Evolutionary conservation across 2,113 vertebrate species (phyloP), one percentile per base, ranked within the genome.

Genomic region (Synchiropus splendidus): DNA sequence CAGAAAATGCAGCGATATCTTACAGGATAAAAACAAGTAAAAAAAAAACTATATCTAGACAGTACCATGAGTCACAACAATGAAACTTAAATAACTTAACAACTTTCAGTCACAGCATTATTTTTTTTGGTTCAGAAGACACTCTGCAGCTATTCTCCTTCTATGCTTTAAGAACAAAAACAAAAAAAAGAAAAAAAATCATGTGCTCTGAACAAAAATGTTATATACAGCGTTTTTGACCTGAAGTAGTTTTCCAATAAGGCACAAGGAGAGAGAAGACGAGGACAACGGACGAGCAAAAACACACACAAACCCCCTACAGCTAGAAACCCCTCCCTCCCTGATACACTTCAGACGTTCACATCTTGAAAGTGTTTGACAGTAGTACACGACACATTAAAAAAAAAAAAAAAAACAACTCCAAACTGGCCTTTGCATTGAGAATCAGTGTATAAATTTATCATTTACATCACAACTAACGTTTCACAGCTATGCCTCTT

Each of bases 191-290:
- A 70, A 80, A 61, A 67, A 54, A 79, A 72, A 73, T 73, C 73
- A 79, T 37, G 39, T 60, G 50, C 72, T 69, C 73, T 56, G 70
- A 77, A 43, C 71, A 75, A 41, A 49, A 69, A 70, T 85, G 21
- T 27, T 27, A 88, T 87, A 67, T 86, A 87, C 85, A 86, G 80
- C 80, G 79, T 83, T 80, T 42, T 84, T 86, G 82, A 88, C 86
- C 86, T 87, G 86, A 86, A 88, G 83, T 86, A 85, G 83, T 85
- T 83, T 78, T 83, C 21, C 84, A 82, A 85, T 97, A 98, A 98
- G 92, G 92, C 93, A 97, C 92, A 84, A 88, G 87, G 78, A 89
- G 82, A 85, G 74, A 80, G 66, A 61, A 64, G 72, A 78, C 60
- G 48, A 70, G 59, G 47, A 42, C 62, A 66, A 77, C 69, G 73